These are phyloP conservation scores for Aplochiton taeniatus DNA, from an alignment of 2,797 vertebrate species.

Conservation along the genomic window DNA sequence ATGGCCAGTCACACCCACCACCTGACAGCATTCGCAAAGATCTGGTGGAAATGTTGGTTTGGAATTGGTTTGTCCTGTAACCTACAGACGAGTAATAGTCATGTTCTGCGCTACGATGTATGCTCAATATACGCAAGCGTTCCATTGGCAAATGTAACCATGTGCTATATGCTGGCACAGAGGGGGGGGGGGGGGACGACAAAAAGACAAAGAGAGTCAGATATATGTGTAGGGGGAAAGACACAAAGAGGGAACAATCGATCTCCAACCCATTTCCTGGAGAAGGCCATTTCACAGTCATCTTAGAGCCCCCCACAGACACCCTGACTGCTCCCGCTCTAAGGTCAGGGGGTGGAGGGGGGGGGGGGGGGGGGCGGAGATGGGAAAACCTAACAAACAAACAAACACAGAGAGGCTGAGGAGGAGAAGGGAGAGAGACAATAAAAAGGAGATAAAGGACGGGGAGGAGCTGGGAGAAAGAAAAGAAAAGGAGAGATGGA, in stretches of 20 bases:
- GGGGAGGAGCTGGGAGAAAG: too few relatives aligned
- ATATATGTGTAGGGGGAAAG: not conserved
- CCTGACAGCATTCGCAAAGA: slow-evolving; percentile 45
- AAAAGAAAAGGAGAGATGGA: not conserved
- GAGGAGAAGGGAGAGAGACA: not conserved
- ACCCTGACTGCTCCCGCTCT: too few relatives aligned
- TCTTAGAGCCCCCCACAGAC: not conserved
- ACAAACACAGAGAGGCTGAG: too few relatives aligned
- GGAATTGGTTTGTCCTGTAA: too few relatives aligned
- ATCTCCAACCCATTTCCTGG: slow-evolving; percentile 5
- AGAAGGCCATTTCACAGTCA: slow-evolving; percentile 18
- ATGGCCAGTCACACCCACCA: not conserved
- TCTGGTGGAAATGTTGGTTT: slow-evolving; percentile 23
- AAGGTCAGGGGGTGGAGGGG: not conserved
- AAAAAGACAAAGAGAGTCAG: not conserved
- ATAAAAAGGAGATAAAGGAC: too few relatives aligned
- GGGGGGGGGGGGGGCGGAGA: too few relatives aligned
- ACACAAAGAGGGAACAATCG: slow-evolving; percentile 12
- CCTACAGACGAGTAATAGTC: too few relatives aligned
- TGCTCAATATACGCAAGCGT: too few relatives aligned
- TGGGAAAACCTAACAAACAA: too few relatives aligned
- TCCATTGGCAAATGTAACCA: too few relatives aligned
- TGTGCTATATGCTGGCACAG: not conserved
- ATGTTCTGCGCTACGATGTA: too few relatives aligned
- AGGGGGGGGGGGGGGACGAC: not conserved